Evolutionary conservation across 2,797 vertebrate genomes (phyloP).

Genomic region (Hoplostethus mediterraneus): DNA sequence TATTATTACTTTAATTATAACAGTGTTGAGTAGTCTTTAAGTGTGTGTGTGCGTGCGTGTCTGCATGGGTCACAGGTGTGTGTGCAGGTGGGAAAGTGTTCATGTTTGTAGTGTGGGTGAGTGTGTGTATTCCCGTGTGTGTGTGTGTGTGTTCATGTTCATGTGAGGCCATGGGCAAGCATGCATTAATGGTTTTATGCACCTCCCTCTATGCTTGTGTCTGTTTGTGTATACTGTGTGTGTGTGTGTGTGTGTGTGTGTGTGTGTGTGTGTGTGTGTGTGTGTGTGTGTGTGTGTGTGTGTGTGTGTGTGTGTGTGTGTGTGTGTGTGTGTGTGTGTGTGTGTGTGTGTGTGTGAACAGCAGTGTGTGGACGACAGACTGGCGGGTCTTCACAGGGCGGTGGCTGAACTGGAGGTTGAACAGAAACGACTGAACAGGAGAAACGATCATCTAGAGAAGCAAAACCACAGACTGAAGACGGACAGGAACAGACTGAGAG

Average conservation of each 20-base stretch:
- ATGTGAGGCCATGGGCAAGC: neutral
- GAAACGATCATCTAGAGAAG: conserved; percentile 48
- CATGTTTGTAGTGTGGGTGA: conserved; percentile 2
- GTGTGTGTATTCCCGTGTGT: conserved; percentile 20
- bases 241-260: neutral
- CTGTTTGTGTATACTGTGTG: neutral
- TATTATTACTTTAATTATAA: no score
- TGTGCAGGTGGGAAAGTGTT: neutral
- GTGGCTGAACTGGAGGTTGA: conserved; percentile 73
- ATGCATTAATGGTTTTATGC: neutral
- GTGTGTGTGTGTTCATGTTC: conserved; percentile 9
- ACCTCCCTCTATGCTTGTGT: no score
- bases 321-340: conserved; percentile 12
- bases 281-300: neutral
- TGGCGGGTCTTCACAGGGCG: conserved; percentile 70
- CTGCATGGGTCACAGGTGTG: neutral
- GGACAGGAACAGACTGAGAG: conserved; percentile 51
- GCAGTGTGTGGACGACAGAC: conserved; percentile 42
- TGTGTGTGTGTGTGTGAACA: neutral
- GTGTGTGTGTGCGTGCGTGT: no score
- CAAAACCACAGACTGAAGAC: conserved; percentile 62
- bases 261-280: neutral
- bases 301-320: conserved; percentile 2
- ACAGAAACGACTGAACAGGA: conserved; percentile 49
- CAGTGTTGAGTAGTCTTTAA: no score